Evolutionary conservation across 2,888 invertebrate species (phyloP).

Genomic region (Drosophila koepferae): DNA sequence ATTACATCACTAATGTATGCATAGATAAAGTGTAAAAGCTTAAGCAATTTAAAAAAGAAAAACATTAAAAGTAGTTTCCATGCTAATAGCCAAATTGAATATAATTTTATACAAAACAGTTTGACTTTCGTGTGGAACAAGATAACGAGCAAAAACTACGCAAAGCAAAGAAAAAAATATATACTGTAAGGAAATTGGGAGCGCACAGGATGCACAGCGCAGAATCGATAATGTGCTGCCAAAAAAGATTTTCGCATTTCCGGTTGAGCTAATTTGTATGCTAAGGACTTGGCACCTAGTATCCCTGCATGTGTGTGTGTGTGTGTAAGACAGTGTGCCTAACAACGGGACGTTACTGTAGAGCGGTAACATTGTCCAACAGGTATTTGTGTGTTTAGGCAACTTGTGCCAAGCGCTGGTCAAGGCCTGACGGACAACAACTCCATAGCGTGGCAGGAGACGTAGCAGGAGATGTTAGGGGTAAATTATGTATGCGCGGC

Average conservation of each 20-base stretch:
- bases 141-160: slow-evolving; percentile 4
- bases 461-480: too few species aligned
- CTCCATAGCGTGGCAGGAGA: not conserved
- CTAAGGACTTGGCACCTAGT: slow-evolving; percentile 62
- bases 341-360: slow-evolving; percentile 30
- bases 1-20: not conserved
- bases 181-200: slow-evolving; percentile 3
- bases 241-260: slow-evolving; percentile 79
- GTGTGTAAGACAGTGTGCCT: slow-evolving; percentile 11
- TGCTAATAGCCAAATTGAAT: slow-evolving; percentile 62
- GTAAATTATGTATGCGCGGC: slow-evolving; percentile 72
- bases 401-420: slow-evolving; percentile 40
- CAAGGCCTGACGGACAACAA: not conserved
- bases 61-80: slow-evolving; percentile 43
- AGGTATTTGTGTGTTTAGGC: slow-evolving; percentile 50
- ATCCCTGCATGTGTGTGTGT: slow-evolving; percentile 6
- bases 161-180: not conserved
- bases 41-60: not conserved
- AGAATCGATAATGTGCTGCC: slow-evolving; percentile 70
- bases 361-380: slow-evolving; percentile 52
- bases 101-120: slow-evolving; percentile 12
- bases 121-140: slow-evolving; percentile 7
- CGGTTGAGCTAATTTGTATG: slow-evolving; percentile 77
- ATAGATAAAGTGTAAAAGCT: slow-evolving; percentile 2
- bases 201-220: slow-evolving; percentile 15